phyloP scores from a whole-genome alignment of 1,140 invertebrate species.

The Drosophila ohnishii region DNA sequence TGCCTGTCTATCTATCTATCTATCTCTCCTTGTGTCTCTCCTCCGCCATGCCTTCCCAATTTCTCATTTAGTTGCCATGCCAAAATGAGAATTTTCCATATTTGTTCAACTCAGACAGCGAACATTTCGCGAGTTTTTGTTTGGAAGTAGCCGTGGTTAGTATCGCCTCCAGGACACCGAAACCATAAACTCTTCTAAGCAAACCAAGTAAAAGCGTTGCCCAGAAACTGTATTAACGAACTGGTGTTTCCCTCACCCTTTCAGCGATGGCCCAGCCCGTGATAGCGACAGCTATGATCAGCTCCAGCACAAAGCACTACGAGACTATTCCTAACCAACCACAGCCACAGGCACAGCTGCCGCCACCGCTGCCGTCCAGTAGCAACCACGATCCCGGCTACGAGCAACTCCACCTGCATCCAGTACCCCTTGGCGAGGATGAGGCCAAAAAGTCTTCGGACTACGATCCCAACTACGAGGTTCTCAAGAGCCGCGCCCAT shows the following conservation, averaged over 20 bases:
- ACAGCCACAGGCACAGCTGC: slow-evolving; percentile 21
- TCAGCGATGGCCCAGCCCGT: slow-evolving; percentile 42
- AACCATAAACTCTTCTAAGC: neutral
- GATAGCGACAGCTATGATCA: slow-evolving; percentile 38
- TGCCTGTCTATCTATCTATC: slow-evolving; percentile 53
- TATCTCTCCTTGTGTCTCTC: slow-evolving; percentile 55
- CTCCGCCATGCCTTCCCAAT: slow-evolving; percentile 37
- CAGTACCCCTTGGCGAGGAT: slow-evolving; percentile 43
- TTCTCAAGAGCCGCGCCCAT: slow-evolving; percentile 84
- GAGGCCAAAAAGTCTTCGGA: slow-evolving; percentile 78
- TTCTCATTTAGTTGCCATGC: slow-evolving; percentile 66
- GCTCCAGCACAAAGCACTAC: slow-evolving; percentile 71
- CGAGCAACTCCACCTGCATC: slow-evolving; percentile 84
- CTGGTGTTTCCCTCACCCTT: slow-evolving; percentile 4
- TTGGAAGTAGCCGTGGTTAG: slow-evolving; percentile 80
- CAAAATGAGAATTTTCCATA: slow-evolving; percentile 76
- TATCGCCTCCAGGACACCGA: slow-evolving; percentile 38
- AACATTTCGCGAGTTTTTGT: slow-evolving; percentile 76
- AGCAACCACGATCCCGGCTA: slow-evolving; percentile 86
- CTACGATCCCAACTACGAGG: slow-evolving; percentile 89
- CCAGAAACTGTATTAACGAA: slow-evolving; percentile 18
- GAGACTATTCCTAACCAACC: slow-evolving; percentile 74
- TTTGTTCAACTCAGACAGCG: slow-evolving; percentile 64
- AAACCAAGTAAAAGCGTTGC: neutral
- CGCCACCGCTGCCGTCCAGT: slow-evolving; percentile 17